Evolutionary conservation across 2,888 invertebrate genomes (phyloP).

Genomic region (Pilophorus perplexus): DNA sequence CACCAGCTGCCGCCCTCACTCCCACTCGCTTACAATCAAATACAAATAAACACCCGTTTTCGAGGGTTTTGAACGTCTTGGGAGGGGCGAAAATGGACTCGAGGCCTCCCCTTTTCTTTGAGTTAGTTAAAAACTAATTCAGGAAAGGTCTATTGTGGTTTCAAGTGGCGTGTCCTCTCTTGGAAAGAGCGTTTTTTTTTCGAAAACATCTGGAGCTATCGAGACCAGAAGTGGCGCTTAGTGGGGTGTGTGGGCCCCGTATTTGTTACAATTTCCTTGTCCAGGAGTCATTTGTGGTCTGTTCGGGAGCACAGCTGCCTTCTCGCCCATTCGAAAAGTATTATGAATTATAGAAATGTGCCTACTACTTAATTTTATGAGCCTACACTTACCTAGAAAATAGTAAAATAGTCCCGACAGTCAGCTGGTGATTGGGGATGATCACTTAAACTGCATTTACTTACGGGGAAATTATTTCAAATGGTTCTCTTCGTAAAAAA

Average conservation of each 20-base stretch:
- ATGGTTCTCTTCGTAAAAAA: no score
- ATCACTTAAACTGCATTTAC: no score
- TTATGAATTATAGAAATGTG: no score
- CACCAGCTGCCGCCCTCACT: constrained; percentile 32
- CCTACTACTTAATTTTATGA: no score
- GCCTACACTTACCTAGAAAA: no score
- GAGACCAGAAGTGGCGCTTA: background rate
- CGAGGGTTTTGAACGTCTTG: background rate
- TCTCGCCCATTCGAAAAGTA: no score
- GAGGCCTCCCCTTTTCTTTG: no score
- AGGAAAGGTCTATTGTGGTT: constrained; percentile 13
- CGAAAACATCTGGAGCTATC: constrained; percentile 14
- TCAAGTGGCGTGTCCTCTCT: constrained; percentile 30
- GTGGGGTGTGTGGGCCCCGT: background rate
- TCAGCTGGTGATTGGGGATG: no score
- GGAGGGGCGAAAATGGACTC: constrained; percentile 2
- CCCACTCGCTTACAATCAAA: constrained; percentile 26
- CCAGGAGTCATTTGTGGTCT: no score
- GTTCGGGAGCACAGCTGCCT: no score
- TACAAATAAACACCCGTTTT: constrained; percentile 36
- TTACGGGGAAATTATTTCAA: no score
- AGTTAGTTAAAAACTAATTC: constrained; percentile 36
- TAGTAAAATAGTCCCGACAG: no score
- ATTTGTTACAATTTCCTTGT: constrained; percentile 28
- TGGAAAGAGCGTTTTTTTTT: background rate